A percentile compares a stretch with the other conserved stretches of the same genome.
Conservation (phyloP, 2,797 vertebrate species). For the Myotis planiceps region DNA sequence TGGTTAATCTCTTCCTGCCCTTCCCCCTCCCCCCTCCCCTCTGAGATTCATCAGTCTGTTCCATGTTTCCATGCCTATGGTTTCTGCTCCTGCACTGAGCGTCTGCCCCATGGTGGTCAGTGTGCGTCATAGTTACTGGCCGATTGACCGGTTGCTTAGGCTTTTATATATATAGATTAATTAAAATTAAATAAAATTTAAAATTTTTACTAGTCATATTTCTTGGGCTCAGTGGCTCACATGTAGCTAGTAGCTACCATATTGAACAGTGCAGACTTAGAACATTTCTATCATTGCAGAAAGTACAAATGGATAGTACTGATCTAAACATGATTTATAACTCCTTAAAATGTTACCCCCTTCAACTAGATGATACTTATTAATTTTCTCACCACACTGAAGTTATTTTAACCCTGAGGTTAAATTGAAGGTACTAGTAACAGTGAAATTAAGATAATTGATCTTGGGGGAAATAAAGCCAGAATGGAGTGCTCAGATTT, state of each 20-base stretch:
- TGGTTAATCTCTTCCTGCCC: too few species aligned
- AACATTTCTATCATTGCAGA: not conserved
- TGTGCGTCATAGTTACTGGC: too few species aligned
- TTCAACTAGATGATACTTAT: slow-evolving; percentile 20
- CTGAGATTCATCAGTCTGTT: too few species aligned
- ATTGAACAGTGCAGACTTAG: not conserved
- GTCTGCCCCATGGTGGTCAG: too few species aligned
- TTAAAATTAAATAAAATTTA: not conserved
- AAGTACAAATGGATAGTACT: not conserved
- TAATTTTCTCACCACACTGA: slow-evolving; percentile 55
- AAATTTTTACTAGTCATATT: not conserved
- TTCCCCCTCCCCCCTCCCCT: too few species aligned
- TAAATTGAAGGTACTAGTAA: slow-evolving; percentile 34
- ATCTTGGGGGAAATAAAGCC: slow-evolving; percentile 49
- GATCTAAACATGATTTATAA: slow-evolving; percentile 5
- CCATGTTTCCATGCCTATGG: too few species aligned
- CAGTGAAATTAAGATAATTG: slow-evolving; percentile 42
- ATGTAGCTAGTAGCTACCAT: not conserved
- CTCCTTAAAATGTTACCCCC: slow-evolving; percentile 19
- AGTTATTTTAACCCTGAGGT: slow-evolving; percentile 33
- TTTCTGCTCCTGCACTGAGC: too few species aligned
- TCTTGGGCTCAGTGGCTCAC: not conserved
- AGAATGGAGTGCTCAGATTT: slow-evolving; percentile 9
- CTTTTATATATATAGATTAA: not conserved
- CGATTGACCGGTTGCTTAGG: too few species aligned